A percentile compares a stretch with the other conserved stretches of the same genome.
phyloP scores from a whole-genome alignment of 2,113 vertebrate genomes.

The Colaptes auratus region DNA sequence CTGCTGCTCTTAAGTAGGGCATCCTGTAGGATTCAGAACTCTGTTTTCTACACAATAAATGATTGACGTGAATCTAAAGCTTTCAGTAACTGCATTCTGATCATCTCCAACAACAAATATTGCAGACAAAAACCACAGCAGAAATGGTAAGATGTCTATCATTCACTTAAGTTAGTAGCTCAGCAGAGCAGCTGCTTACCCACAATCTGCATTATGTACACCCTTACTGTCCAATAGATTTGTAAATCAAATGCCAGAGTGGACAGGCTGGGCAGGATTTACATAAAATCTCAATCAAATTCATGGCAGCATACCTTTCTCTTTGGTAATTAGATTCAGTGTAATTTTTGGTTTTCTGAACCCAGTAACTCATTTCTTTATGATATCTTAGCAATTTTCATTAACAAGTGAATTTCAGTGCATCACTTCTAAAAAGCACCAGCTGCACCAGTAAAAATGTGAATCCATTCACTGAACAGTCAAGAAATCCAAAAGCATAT shows the following conservation, averaged over 20 bases:
- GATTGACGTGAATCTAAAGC: background rate
- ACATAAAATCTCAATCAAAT: slow-evolving; percentile 53
- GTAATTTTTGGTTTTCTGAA: slow-evolving; percentile 42
- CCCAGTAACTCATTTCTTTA: slow-evolving; percentile 45
- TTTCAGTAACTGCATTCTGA: background rate
- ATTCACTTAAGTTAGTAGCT: background rate
- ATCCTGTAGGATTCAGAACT: background rate
- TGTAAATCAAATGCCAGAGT: slow-evolving; percentile 35
- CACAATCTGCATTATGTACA: background rate
- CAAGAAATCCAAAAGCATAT: slow-evolving; percentile 30
- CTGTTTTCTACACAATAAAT: background rate
- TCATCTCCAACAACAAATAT: background rate
- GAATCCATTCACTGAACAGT: slow-evolving; percentile 37
- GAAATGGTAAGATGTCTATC: background rate
- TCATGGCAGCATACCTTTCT: slow-evolving; percentile 26
- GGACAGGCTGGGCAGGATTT: slow-evolving; percentile 36
- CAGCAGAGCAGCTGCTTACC: background rate
- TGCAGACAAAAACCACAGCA: background rate
- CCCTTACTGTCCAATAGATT: slow-evolving; percentile 7
- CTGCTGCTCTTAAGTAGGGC: background rate
- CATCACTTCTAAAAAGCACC: slow-evolving; percentile 39
- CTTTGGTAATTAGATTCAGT: slow-evolving; percentile 24
- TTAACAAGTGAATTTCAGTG: slow-evolving; percentile 56
- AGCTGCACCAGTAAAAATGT: slow-evolving; percentile 55
- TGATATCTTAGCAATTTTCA: slow-evolving; percentile 57